Evolutionary conservation across 53 echinoderm and acorn worm species (phyloP).

Genomic region (Echinarachnius parma): DNA sequence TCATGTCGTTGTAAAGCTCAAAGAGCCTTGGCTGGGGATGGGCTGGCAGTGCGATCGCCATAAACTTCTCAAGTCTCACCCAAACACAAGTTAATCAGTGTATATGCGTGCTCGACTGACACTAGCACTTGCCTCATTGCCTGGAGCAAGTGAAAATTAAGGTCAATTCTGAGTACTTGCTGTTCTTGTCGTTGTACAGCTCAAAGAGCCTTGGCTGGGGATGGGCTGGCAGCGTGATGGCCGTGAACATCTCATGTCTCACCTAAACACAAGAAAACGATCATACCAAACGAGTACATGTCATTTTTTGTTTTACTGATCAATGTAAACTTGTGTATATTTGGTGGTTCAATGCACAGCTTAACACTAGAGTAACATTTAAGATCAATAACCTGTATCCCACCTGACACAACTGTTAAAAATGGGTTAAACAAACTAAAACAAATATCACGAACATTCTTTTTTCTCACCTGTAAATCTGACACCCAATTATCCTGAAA

Average conservation of each 20-base stretch:
- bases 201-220: conserved; percentile 91
- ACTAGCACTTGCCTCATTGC: no score
- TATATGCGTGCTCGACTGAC: no score
- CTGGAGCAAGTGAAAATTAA: no score
- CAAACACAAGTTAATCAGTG: no score
- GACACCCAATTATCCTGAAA: conserved; percentile 94
- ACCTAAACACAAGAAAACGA: conserved; percentile 19
- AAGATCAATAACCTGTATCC: no score
- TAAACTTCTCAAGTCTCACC: conserved; percentile 84
- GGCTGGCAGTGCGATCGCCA: conserved; percentile 78
- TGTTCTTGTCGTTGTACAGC: conserved; percentile 54
- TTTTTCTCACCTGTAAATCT: conserved; percentile 59
- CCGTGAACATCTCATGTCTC: conserved; percentile 88
- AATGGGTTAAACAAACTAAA: not conserved
- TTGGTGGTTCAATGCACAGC: no score
- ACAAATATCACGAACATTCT: no score
- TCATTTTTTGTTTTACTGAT: no score
- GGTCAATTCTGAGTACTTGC: conserved; percentile 62
- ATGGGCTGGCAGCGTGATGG: conserved; percentile 76
- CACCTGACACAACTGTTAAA: not conserved
- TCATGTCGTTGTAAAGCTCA: conserved; percentile 67
- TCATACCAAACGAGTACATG: no score
- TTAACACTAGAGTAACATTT: no score
- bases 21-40: conserved; percentile 86
- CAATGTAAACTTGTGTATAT: no score